A percentile compares a stretch with the other conserved stretches of the same genome.
These are phyloP conservation scores for Anadara kagoshimensis DNA, from an alignment of 1,140 invertebrate genomes.

Conservation along the genomic window DNA sequence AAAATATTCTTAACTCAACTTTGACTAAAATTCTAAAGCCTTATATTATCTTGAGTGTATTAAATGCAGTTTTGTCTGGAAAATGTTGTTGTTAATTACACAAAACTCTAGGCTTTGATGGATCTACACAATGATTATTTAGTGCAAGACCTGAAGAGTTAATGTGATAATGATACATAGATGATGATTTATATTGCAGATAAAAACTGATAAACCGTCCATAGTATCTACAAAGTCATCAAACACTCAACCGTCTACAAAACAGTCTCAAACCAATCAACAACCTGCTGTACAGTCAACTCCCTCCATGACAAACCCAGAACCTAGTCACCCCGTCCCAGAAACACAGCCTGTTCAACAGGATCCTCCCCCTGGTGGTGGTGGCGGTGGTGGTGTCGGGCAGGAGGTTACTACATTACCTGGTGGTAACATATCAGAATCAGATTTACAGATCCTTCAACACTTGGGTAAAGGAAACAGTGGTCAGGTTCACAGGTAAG, in stretches of 20 bases:
- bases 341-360: neutral
- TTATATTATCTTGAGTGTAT: too few species aligned
- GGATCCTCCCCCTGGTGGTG: constrained; percentile 1
- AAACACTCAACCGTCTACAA: too few species aligned
- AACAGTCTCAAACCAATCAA: too few species aligned
- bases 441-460: constrained; percentile 62
- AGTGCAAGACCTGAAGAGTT: neutral
- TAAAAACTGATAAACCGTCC: constrained; percentile 9
- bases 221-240: too few species aligned
- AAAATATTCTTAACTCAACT: too few species aligned
- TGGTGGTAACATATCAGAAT: constrained; percentile 40
- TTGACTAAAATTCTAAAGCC: too few species aligned
- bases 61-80: too few species aligned
- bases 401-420: constrained; percentile 32
- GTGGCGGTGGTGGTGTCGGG: neutral
- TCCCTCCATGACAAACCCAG: neutral
- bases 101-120: neutral
- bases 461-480: constrained; percentile 69
- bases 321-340: neutral
- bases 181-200: constrained; percentile 19
- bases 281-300: constrained; percentile 5
- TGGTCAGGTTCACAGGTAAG: constrained; percentile 69
- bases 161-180: neutral
- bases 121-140: neutral
- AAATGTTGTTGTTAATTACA: too few species aligned